Evolutionary conservation across 2,113 vertebrate genomes (phyloP).

Genomic region (Silurus asotus): DNA sequence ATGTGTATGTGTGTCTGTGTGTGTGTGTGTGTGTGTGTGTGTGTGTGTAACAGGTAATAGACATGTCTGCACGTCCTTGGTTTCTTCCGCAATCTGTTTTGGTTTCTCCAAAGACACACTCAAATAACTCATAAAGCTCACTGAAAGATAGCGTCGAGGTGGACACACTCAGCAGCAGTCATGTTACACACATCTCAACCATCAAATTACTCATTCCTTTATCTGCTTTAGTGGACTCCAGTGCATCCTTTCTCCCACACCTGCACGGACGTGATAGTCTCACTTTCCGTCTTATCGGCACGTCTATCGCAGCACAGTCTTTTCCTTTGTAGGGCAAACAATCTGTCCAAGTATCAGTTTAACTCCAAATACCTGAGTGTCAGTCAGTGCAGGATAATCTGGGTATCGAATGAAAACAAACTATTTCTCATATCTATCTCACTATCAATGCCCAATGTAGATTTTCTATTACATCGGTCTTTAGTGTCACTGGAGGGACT

Average conservation of each 20-base stretch:
- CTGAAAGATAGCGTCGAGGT: neutral
- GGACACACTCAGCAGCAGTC: neutral
- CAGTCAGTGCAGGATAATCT: slow-evolving; percentile 26
- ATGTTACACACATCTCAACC: neutral
- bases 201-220: neutral
- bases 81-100: slow-evolving; percentile 44
- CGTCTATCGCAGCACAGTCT: slow-evolving; percentile 14
- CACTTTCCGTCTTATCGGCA: slow-evolving; percentile 6
- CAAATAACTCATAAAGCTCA: slow-evolving; percentile 27
- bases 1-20: slow-evolving; percentile 1
- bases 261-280: neutral
- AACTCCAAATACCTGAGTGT: slow-evolving; percentile 30
- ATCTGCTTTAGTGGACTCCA: neutral
- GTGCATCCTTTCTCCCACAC: slow-evolving; percentile 15
- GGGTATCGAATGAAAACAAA: slow-evolving; percentile 28
- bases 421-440: slow-evolving; percentile 24
- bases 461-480: neutral
- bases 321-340: slow-evolving; percentile 37
- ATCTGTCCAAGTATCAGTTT: slow-evolving; percentile 39
- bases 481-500: neutral
- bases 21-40: slow-evolving; percentile 27
- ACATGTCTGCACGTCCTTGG: slow-evolving; percentile 37
- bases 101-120: slow-evolving; percentile 33
- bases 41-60: slow-evolving; percentile 31
- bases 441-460: neutral